Evolutionary conservation across 2,797 vertebrate species (phyloP), one percentile per base, ranked within the genome.

Genomic region (Siniperca obscura): DNA sequence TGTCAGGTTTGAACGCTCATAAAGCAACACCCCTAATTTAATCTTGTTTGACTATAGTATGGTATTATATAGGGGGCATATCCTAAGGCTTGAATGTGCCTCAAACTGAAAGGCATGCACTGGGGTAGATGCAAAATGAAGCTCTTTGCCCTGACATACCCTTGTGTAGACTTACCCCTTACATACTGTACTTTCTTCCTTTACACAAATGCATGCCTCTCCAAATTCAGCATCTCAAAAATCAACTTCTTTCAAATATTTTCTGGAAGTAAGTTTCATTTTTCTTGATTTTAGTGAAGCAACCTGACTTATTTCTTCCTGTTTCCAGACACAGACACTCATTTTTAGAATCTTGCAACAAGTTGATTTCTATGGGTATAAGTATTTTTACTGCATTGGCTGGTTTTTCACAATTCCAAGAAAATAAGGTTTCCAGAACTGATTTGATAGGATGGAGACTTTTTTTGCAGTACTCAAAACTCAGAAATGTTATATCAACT

Each of bases 1-100:
- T 92, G 92, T 94, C 94, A 93, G 74, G 56, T 84, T 44, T 77
- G 86, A 92, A 65, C 0, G 69, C 91, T 90, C 87, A 90, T 92
- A 91, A 94, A 93, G 62, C 70, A 80, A 66, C 76, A 91, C 83
- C 88, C 52, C 83, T 91, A 44, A 90, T 93, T 92, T 92, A 61
- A 66, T 65, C 64, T 59, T 14, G 56, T 84, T 82, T 70, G 56
- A 75, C 50, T 76, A 57, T 70, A 61, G 38, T 70, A 21, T 73
- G 71, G 57, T 78, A 85, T 87, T 81, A 80, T 75, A 77, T 62
- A 64, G 53, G 52, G 68, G 42, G 70, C 10, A 61, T 70, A 59
- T 71, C 61, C 75, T 70, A 71, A 22, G 38, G 57, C 67, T 78
- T 72, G 57, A 91, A 91, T 89, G 80, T 70, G 65, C 60, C 10